phyloP scores from a whole-genome alignment of 2,113 vertebrate genomes.

The Rattus rattus region DNA sequence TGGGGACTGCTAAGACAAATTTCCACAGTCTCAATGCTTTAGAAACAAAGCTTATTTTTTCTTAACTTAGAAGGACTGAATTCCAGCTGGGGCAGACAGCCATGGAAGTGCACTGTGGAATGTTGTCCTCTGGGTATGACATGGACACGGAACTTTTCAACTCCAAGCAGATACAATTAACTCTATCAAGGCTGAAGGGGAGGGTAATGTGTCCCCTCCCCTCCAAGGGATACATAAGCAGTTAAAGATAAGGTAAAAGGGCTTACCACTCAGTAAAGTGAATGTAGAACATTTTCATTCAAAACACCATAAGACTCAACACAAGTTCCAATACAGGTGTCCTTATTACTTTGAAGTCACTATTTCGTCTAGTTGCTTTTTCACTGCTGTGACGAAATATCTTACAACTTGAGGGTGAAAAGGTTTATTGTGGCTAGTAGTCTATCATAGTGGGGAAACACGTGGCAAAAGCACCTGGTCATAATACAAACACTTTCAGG shows the following conservation, averaged over 20 bases:
- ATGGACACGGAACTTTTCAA: not conserved
- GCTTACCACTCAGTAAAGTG: not conserved
- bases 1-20: not conserved
- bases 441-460: not conserved
- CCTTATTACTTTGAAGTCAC: not conserved
- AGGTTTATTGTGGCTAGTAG: too few species aligned
- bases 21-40: not conserved
- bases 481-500: too few species aligned
- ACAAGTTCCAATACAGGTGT: not conserved
- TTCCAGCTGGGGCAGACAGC: not conserved
- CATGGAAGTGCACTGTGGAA: accelerated
- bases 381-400: not conserved
- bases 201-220: not conserved
- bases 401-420: not conserved
- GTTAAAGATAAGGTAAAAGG: not conserved
- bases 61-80: not conserved
- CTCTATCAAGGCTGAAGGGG: not conserved
- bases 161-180: not conserved
- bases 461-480: not conserved
- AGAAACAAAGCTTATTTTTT: not conserved
- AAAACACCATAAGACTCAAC: not conserved
- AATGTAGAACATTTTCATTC: not conserved
- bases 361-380: not conserved
- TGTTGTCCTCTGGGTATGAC: not conserved
- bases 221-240: not conserved